phyloP scores from a whole-genome alignment of 2,113 vertebrate genomes.

The Mesembrinibis cayennensis region DNA sequence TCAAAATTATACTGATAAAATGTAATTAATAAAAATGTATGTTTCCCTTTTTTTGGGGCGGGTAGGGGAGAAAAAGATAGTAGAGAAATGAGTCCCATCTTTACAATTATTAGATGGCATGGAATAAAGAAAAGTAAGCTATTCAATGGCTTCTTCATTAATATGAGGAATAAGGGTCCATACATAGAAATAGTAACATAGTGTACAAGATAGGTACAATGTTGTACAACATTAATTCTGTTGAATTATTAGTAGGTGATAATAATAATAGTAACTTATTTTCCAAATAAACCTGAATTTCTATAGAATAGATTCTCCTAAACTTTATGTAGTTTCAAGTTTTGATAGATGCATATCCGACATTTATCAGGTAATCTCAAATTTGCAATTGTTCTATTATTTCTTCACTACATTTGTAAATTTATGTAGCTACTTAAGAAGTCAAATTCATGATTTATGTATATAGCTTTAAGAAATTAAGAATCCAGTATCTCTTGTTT shows the following conservation, averaged over 20 bases:
- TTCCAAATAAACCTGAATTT: neutral
- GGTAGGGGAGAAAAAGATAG: neutral
- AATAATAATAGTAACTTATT: neutral
- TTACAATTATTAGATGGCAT: neutral
- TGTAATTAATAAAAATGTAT: neutral
- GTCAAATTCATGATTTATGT: neutral
- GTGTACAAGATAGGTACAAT: neutral
- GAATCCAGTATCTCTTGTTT: neutral
- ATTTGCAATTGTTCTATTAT: neutral
- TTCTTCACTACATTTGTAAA: neutral
- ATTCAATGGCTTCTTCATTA: neutral
- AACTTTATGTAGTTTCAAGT: neutral
- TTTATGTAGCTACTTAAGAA: neutral
- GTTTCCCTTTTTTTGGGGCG: accelerated
- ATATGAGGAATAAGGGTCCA: neutral
- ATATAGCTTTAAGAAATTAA: neutral
- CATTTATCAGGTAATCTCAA: neutral
- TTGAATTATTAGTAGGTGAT: neutral
- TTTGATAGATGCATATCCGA: neutral
- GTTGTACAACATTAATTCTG: neutral
- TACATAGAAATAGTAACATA: neutral
- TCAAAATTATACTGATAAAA: neutral
- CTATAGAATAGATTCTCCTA: neutral
- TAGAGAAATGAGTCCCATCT: neutral
- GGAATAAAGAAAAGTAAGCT: neutral